Percentiles rank a stretch among this genome's conserved stretches.
These are phyloP conservation scores for Amblyopsis hoosieri DNA, from an alignment of 2,797 vertebrate species.

Conservation along the genomic window DNA sequence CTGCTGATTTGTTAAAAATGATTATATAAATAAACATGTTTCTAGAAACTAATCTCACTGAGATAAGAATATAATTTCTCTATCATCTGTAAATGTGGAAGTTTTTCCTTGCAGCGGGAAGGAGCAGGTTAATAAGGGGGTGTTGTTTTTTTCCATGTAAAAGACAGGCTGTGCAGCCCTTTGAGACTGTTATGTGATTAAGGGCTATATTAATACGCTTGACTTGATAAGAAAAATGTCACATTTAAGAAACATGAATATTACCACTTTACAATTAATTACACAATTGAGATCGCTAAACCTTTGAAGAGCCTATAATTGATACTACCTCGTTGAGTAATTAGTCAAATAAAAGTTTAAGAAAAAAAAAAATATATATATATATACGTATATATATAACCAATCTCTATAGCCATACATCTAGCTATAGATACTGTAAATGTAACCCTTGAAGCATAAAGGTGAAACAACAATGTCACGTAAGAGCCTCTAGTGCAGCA, in stretches of 20 bases:
- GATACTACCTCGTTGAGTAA: too few relatives aligned
- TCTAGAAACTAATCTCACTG: conserved; percentile 29
- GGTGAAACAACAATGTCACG: conserved; percentile 24
- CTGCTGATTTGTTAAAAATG: conserved; percentile 57
- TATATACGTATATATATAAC: too few relatives aligned
- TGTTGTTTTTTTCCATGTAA: too few relatives aligned
- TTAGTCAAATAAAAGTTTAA: too few relatives aligned
- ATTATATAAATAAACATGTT: conserved; percentile 54
- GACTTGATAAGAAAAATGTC: too few relatives aligned
- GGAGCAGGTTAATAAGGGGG: too few relatives aligned
- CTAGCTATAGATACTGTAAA: conserved; percentile 44
- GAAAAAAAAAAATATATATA: too few relatives aligned
- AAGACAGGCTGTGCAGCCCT: too few relatives aligned
- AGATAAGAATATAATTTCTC: conserved; percentile 4
- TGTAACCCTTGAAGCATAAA: conserved; percentile 28
- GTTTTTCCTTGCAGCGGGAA: too few relatives aligned
- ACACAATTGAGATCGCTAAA: neutral
- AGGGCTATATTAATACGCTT: too few relatives aligned
- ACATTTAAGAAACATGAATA: too few relatives aligned
- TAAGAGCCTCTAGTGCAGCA: conserved; percentile 26
- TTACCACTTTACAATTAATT: conserved; percentile 6
- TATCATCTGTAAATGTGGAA: neutral
- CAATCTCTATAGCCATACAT: conserved; percentile 17
- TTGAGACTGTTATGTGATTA: too few relatives aligned
- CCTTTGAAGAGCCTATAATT: conserved; percentile 22